Base-by-base conservation (phyloP, 2,797 vertebrate species). In the Pangasius larnaudii region DNA sequence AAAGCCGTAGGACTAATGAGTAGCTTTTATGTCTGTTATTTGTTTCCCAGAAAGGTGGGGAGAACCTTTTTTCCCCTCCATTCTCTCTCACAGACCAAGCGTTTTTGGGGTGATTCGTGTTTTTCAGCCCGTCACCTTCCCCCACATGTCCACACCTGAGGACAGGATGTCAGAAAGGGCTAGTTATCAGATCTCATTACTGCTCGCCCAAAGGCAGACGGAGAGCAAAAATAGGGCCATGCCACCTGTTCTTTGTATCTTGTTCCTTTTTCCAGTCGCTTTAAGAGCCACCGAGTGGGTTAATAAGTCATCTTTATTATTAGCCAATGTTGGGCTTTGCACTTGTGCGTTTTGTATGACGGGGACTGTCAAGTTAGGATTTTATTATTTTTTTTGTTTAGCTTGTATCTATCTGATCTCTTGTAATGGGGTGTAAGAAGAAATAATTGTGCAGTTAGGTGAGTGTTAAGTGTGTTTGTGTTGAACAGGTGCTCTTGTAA, bases 251-350 rank as follows among this genome's bases (percentile, higher is more conserved):
- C 93, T 92, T 93, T 87, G 92, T 95, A 95, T 96, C 95, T 93
- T 92, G 93, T 97, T 96, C 93, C 95, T 93, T 94, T 82, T 96
- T 95, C 94, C 95, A 96, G 96, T 96, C 94, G 95, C 95, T 95
- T 95, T 95, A 94, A 94, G 94, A 95, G 94, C 92, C 90, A 86
- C 91, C 91, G 93, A 95, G 96, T 95, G 94, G 95, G 95, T 96
- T 92, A 95, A 95, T 96, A 95, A 96, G 96, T 96, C 95, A 95
- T 90, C 92, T 93, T 91, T 93, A 94, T 95, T 95, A 95, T 95
- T 94, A 93, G 92, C 92, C 93, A 93, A 94, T 93, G 88, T 92
- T 87, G 81, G 78, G 91, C 91, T 90, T 80, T 85, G 1, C 58
- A 19, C 22, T 30, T 78, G 19, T 24, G 5, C 14, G 75, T 30